Evolutionary conservation across 2,113 vertebrate species (phyloP).

Genomic region (Daubentonia madagascariensis): DNA sequence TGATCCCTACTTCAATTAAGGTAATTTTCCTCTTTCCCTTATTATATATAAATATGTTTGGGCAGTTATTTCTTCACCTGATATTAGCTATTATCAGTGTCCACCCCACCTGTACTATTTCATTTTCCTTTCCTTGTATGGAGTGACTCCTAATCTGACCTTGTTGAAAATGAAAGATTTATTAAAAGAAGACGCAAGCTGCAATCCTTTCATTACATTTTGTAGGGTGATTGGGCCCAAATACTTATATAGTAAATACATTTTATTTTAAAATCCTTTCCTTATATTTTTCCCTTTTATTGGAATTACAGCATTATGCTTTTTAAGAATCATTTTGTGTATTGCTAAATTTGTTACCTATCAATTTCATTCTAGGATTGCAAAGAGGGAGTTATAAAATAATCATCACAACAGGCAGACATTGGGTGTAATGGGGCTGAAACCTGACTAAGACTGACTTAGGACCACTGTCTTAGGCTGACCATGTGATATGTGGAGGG

Average conservation of each 20-base stretch:
- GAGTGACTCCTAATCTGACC: background rate
- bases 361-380: background rate
- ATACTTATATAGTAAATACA: background rate
- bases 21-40: background rate
- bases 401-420: background rate
- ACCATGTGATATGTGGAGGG: background rate
- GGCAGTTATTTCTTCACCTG: background rate
- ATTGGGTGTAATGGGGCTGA: background rate
- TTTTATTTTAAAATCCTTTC: background rate
- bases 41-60: background rate
- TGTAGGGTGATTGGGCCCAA: background rate
- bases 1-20: background rate
- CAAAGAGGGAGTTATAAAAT: background rate
- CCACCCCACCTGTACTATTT: background rate
- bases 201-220: background rate
- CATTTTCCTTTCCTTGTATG: slow-evolving; percentile 23
- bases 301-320: background rate
- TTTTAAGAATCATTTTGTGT: background rate
- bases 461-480: background rate
- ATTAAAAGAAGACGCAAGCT: background rate
- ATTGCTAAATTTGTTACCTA: background rate
- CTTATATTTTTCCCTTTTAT: background rate
- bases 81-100: background rate
- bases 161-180: background rate
- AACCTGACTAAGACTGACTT: no score